Base-by-base conservation (phyloP, 2,888 invertebrate species). In the Pristionchus arcanus region DNA sequence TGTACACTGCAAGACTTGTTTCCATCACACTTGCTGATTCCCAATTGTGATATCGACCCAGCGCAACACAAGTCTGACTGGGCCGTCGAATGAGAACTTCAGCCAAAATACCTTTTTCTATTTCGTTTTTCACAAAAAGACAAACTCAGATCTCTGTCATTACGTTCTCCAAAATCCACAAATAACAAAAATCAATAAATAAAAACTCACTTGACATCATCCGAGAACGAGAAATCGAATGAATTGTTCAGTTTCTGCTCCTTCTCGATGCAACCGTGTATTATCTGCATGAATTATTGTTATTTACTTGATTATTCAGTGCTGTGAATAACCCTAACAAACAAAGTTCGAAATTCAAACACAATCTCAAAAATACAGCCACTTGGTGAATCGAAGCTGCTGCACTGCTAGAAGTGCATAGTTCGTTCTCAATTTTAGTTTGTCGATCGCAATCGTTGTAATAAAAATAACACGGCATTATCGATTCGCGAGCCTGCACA, bases 171-270 rank as follows among this genome's bases (percentile, higher is more conserved):
- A 49, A 49, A 49, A 49, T 13, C 42, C 42, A 49, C 9, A 42
- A 3, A 42, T 42, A 5, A 42, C 42, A 9, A 42, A 25, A 25
- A 59, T 15, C 16, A 25, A 28, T 25, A 68, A 28, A 68, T 28
- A 25, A 68, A 49, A 25, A 25, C 59, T 25, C 37, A 85, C 84
- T 49, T 85, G 34, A 85, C 59, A 59, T 85, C 84, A 19, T 85
- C 84, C 55, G 84, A 49, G 59, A 31, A 85, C 13, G 59, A 34
- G 59, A 59, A 85, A 16, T 85, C 59, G 59, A 85, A 85, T 28
- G n/a, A 28, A 0, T 31, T 7, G 37, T 85, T 59, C 59, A 55
- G 15, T 34, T 85, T 85, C 59, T 59, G 55, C 59, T 85, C 84
- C 84, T 55, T 59, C 59, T 85, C 84, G 31, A 85, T 59, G 55